Percentiles rank a stretch among this genome's conserved stretches.
These are phyloP conservation scores for Didymodactylos carnosus DNA, from an alignment of 2,888 invertebrate genomes.

Conservation along the genomic window DNA sequence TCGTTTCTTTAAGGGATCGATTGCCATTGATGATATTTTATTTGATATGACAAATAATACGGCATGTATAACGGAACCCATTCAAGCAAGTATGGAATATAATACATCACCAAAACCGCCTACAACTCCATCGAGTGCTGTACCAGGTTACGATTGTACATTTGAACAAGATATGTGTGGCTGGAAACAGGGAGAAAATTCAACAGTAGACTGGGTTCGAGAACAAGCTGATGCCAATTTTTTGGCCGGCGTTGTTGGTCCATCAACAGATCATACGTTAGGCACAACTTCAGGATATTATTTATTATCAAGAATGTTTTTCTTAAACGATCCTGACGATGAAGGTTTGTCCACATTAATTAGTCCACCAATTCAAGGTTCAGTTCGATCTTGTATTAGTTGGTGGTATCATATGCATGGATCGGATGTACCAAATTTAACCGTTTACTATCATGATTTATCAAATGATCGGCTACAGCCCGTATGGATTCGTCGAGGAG, in stretches of 20 bases:
- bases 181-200: too few species aligned
- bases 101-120: neutral
- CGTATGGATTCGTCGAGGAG: constrained; percentile 3
- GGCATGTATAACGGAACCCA: neutral
- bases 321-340: too few species aligned
- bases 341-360: too few species aligned
- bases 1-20: neutral
- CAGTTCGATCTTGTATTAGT: too few species aligned
- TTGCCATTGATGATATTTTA: neutral
- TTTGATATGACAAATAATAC: neutral
- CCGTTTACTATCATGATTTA: constrained; percentile 6
- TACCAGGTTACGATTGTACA: too few species aligned
- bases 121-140: neutral
- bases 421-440: constrained; percentile 19
- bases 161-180: neutral
- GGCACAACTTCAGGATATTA: too few species aligned
- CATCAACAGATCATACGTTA: too few species aligned
- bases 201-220: too few species aligned
- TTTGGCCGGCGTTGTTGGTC: too few species aligned
- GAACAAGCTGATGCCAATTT: too few species aligned
- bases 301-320: too few species aligned
- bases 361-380: too few species aligned
- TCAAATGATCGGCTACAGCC: constrained; percentile 5
- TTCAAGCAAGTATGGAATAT: neutral
- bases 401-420: constrained; percentile 25